Percentiles rank a stretch among this genome's conserved stretches.
Conservation (phyloP, 2,888 invertebrate genomes). For the Philhelius pedissequus region DNA sequence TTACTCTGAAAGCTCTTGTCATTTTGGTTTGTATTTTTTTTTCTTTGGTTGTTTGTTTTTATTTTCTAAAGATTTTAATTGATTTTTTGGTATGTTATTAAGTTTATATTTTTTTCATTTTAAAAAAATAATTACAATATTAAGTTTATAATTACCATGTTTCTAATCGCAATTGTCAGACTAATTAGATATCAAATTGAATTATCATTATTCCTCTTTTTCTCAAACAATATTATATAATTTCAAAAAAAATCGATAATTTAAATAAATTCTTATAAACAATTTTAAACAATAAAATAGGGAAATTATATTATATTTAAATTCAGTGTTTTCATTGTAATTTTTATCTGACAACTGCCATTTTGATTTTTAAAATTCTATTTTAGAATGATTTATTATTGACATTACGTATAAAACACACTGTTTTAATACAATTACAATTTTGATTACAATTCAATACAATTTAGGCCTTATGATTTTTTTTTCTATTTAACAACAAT, state of each 20-base stretch:
- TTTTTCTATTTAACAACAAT: slow-evolving; percentile 48
- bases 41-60: not conserved
- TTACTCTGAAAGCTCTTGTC: slow-evolving; percentile 51
- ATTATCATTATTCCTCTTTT: too few relatives aligned
- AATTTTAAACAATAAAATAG: too few relatives aligned
- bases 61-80: not conserved
- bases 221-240: too few relatives aligned
- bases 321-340: not conserved
- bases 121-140: slow-evolving; percentile 21
- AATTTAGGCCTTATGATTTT: not conserved
- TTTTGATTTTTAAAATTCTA: not conserved
- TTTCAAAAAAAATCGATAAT: too few relatives aligned
- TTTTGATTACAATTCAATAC: slow-evolving; percentile 31
- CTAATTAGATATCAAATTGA: too few relatives aligned
- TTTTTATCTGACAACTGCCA: not conserved
- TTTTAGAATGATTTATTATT: slow-evolving; percentile 35
- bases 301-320: not conserved
- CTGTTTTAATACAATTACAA: slow-evolving; percentile 12
- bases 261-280: too few relatives aligned
- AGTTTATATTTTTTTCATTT: slow-evolving; percentile 9
- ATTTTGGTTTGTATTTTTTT: slow-evolving; percentile 8
- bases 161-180: not conserved
- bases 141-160: not conserved
- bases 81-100: not conserved
- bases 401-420: slow-evolving; percentile 56